Percentiles rank a stretch among this genome's conserved stretches.
Evolutionary conservation across 2,113 vertebrate species (phyloP).

Genomic region (Pelobates fuscus): DNA sequence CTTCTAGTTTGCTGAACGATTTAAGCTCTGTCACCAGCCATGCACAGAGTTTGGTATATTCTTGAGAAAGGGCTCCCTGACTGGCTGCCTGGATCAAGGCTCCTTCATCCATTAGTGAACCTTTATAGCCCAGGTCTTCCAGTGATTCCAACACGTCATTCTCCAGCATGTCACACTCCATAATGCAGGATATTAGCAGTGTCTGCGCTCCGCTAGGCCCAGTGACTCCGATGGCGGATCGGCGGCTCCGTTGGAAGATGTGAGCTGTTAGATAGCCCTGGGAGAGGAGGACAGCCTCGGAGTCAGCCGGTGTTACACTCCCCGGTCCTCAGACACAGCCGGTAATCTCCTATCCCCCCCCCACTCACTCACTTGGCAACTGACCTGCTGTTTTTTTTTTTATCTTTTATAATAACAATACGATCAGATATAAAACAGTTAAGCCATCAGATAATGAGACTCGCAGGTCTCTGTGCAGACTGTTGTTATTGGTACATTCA

Average conservation of each 20-base stretch:
- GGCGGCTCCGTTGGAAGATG: neutral
- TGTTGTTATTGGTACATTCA: no score
- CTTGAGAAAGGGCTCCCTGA: slow-evolving; percentile 84
- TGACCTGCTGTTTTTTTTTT: no score
- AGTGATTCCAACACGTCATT: slow-evolving; percentile 86
- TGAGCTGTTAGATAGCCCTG: neutral
- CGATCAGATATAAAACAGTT: no score
- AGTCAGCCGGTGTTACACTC: neutral
- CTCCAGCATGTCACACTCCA: slow-evolving; percentile 82
- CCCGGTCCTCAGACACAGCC: neutral
- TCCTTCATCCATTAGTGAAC: slow-evolving; percentile 89
- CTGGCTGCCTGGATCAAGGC: slow-evolving; percentile 78
- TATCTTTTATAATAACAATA: no score
- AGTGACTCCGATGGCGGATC: neutral
- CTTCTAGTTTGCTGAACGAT: slow-evolving; percentile 88
- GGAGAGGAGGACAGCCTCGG: neutral
- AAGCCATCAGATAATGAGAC: no score
- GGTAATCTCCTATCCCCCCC: neutral
- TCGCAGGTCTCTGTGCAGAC: no score
- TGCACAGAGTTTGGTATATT: slow-evolving; percentile 93
- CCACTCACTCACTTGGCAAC: slow-evolving; percentile 1
- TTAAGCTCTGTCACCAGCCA: slow-evolving; percentile 91
- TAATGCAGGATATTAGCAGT: slow-evolving; percentile 45
- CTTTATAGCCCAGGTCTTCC: slow-evolving; percentile 95
- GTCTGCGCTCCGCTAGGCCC: no score